Evolutionary conservation across 2,797 vertebrate species (phyloP).

Genomic region (Lacerta agilis): DNA sequence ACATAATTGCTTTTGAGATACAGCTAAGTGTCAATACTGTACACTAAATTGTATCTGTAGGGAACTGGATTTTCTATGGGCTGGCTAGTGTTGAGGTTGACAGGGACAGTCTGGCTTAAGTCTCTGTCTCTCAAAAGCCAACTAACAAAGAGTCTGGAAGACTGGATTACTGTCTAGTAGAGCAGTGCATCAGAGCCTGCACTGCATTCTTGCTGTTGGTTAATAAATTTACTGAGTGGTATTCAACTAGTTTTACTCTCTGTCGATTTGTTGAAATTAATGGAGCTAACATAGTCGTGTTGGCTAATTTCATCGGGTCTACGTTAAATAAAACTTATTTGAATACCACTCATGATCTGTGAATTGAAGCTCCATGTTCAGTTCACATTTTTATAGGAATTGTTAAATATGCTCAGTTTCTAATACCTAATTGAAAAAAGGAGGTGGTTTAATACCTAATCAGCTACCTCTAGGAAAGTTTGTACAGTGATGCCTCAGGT

Average conservation of each 20-base stretch:
- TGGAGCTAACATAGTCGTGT: no score
- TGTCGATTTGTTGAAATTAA: no score
- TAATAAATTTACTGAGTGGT: slow-evolving; percentile 32
- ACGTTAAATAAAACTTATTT: no score
- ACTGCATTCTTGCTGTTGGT: slow-evolving; percentile 11
- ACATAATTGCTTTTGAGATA: slow-evolving; percentile 19
- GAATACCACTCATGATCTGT: background rate
- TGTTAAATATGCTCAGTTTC: slow-evolving; percentile 23
- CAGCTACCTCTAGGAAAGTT: slow-evolving; percentile 62
- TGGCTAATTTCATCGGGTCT: no score
- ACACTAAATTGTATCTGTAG: slow-evolving; percentile 12
- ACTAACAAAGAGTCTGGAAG: slow-evolving; percentile 8
- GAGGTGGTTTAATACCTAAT: slow-evolving; percentile 54
- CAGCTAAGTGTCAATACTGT: background rate
- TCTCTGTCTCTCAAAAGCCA: slow-evolving; percentile 22
- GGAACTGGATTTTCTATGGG: background rate
- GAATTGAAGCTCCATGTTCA: slow-evolving; percentile 11
- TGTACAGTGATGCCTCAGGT: slow-evolving; percentile 63
- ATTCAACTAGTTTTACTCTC: no score
- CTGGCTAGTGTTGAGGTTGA: background rate
- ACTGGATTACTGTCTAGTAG: background rate
- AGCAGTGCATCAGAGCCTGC: background rate
- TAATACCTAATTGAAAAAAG: slow-evolving; percentile 19
- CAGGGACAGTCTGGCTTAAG: slow-evolving; percentile 1
- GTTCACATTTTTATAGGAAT: slow-evolving; percentile 25